Evolutionary conservation across 1,140 invertebrate species (phyloP).

Genomic region (Cydia fagiglandana): DNA sequence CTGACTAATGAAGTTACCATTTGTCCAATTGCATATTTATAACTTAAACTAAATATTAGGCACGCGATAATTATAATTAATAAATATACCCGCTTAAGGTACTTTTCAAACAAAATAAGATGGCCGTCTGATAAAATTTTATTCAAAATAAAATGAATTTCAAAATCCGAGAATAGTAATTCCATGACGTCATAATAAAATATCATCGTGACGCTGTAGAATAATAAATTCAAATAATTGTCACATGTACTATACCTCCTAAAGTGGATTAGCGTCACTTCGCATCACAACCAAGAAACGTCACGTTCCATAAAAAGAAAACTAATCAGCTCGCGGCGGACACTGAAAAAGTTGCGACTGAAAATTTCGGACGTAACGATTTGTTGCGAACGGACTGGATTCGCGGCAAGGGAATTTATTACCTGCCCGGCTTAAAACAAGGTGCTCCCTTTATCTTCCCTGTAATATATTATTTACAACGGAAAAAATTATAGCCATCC

Average conservation of each 20-base stretch:
- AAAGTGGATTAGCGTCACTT: neutral
- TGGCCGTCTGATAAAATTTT: too few relatives aligned
- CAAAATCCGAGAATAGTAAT: neutral
- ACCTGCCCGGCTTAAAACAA: constrained; percentile 46
- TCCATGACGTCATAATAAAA: neutral
- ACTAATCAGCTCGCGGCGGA: constrained; percentile 43
- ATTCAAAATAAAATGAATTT: too few relatives aligned
- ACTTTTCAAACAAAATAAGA: too few relatives aligned
- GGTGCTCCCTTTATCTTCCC: constrained; percentile 51
- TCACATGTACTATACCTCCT: neutral
- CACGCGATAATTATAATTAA: too few relatives aligned
- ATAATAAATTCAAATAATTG: neutral
- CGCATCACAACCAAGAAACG: neutral
- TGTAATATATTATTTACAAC: constrained; percentile 57
- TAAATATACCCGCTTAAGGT: too few relatives aligned
- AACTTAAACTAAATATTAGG: too few relatives aligned
- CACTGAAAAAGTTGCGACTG: constrained; percentile 56
- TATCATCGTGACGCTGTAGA: neutral
- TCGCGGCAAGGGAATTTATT: constrained; percentile 52
- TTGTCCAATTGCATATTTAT: too few relatives aligned
- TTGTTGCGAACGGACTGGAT: constrained; percentile 56
- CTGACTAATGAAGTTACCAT: too few relatives aligned
- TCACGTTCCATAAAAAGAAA: constrained; percentile 30
- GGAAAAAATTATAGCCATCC: constrained; percentile 50
- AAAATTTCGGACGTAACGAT: constrained; percentile 57